Conservation (phyloP, 2,113 vertebrate species). For the Antigone vipio region DNA sequence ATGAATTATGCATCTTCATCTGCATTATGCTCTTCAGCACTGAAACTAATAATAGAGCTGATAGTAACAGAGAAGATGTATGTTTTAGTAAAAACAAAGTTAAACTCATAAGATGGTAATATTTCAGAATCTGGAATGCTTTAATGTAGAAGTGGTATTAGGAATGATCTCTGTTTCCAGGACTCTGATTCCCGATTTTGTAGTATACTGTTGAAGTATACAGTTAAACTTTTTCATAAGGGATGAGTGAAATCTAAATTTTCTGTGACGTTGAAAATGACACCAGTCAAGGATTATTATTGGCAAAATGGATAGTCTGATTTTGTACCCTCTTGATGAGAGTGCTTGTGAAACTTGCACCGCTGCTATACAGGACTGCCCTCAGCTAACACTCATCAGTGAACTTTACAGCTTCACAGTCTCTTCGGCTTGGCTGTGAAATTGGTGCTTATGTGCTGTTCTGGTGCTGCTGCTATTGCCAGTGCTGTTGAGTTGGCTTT, state of each 20-base stretch:
- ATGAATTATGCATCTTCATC: not conserved
- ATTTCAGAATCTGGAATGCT: not conserved
- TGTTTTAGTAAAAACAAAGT: not conserved
- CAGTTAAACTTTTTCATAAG: not conserved
- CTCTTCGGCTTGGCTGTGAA: not conserved
- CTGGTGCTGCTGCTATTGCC: not conserved
- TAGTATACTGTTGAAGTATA: not conserved
- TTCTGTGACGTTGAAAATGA: not conserved
- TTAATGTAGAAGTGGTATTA: not conserved
- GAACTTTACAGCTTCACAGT: not conserved
- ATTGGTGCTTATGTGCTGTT: not conserved
- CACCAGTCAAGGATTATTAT: not conserved
- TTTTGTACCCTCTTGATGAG: not conserved
- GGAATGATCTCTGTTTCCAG: not conserved
- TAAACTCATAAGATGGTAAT: not conserved
- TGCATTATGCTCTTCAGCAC: not conserved
- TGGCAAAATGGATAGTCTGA: not conserved
- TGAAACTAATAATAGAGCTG: not conserved
- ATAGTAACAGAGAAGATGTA: not conserved
- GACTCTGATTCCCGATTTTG: not conserved
- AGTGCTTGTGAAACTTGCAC: not conserved
- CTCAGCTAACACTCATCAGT: not conserved
- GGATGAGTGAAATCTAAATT: not conserved
- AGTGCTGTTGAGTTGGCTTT: not conserved
- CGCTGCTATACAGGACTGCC: not conserved